A percentile compares a stretch with the other conserved stretches of the same genome.
Conservation (phyloP, 1,140 invertebrate species). For the Goniozus legneri region DNA sequence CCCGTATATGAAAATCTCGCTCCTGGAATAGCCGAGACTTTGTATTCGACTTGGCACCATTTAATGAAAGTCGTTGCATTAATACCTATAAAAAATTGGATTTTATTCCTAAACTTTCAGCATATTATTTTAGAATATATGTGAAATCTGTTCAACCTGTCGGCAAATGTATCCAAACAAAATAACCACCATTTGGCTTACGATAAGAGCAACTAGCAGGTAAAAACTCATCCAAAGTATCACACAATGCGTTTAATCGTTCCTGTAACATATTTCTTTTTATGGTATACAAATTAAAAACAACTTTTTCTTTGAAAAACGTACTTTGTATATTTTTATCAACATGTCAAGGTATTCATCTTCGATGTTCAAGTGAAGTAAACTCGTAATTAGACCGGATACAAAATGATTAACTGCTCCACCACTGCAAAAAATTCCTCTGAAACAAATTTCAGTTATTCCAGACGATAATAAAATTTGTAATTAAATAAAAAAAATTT, state of each 20-base stretch:
- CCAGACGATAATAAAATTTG: not conserved
- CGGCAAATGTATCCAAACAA: conserved; percentile 59
- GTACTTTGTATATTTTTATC: conserved; percentile 47
- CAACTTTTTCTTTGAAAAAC: conserved; percentile 1
- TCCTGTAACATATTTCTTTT: conserved; percentile 29
- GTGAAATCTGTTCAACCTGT: conserved; percentile 25
- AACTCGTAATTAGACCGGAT: conserved; percentile 56
- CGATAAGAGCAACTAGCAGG: conserved; percentile 48
- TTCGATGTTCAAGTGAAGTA: conserved; percentile 55
- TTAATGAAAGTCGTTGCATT: conserved; percentile 40
- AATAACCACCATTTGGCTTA: conserved; percentile 58
- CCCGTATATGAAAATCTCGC: conserved; percentile 44
- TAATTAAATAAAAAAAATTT: conserved; percentile 4
- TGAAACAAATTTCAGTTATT: conserved; percentile 24
- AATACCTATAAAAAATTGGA: conserved; percentile 25
- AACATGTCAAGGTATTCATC: conserved; percentile 51
- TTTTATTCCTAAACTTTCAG: not conserved
- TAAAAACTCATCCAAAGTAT: conserved; percentile 44
- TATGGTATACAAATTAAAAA: too few relatives aligned
- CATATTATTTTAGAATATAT: not conserved
- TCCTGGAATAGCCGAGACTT: conserved; percentile 54
- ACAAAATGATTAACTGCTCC: conserved; percentile 63
- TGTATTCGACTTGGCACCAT: conserved; percentile 44
- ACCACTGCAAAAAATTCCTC: conserved; percentile 58
- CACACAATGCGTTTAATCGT: conserved; percentile 48